A percentile compares a stretch with the other conserved stretches of the same genome.
Conservation (phyloP, 1,140 invertebrate genomes). For the Megalopta genalis region DNA sequence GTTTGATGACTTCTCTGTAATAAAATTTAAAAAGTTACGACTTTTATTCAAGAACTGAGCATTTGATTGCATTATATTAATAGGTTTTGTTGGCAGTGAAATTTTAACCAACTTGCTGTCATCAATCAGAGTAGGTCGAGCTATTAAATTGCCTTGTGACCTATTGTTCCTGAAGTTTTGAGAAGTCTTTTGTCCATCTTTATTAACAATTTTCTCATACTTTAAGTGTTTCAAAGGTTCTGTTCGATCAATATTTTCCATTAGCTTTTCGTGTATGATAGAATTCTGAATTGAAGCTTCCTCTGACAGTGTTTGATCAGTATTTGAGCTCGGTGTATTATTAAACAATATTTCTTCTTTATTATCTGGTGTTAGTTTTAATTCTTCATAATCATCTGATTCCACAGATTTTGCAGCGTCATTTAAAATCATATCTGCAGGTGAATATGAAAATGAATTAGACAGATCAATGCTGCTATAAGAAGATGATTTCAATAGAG, state of each 20-base stretch:
- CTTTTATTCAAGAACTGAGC: slow-evolving; percentile 75
- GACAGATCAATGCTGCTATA: neutral
- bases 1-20: slow-evolving; percentile 77
- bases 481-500: slow-evolving; percentile 21
- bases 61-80: slow-evolving; percentile 74
- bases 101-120: slow-evolving; percentile 75
- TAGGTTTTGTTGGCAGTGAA: slow-evolving; percentile 71
- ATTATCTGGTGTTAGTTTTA: neutral
- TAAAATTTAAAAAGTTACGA: slow-evolving; percentile 74
- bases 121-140: slow-evolving; percentile 62
- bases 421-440: slow-evolving; percentile 1
- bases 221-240: neutral
- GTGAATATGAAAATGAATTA: slow-evolving; percentile 2
- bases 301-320: neutral
- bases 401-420: neutral
- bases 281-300: neutral
- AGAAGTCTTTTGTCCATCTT: neutral
- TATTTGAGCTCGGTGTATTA: neutral
- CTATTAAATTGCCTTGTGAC: neutral
- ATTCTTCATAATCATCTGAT: neutral
- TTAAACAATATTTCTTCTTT: slow-evolving; percentile 44
- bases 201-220: neutral
- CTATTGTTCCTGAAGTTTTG: neutral
- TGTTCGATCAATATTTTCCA: neutral
- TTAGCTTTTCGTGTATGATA: neutral